phyloP scores from a whole-genome alignment of 2,113 vertebrate genomes.

The Thunnus thynnus region DNA sequence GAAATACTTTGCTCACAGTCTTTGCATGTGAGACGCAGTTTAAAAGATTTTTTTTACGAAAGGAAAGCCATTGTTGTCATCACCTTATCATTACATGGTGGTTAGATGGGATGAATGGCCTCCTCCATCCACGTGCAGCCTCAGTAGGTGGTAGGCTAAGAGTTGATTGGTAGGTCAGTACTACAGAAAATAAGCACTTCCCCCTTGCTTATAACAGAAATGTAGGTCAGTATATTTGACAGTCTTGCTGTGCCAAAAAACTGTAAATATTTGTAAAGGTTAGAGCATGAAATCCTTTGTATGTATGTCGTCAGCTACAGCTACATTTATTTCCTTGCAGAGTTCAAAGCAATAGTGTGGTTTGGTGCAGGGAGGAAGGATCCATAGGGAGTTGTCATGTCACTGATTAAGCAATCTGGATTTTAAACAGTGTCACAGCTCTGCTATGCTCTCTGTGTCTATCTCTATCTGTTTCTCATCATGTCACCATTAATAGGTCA shows the following conservation, averaged over 20 bases:
- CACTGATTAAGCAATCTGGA: slow-evolving; percentile 24
- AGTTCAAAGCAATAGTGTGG: slow-evolving; percentile 27
- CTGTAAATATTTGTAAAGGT: slow-evolving; percentile 1
- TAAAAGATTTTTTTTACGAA: not conserved
- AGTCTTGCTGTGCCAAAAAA: not conserved
- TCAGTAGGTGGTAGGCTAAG: too few relatives aligned
- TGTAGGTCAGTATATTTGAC: not conserved
- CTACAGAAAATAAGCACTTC: not conserved
- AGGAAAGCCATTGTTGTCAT: not conserved
- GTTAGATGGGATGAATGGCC: not conserved
- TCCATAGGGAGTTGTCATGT: slow-evolving; percentile 40
- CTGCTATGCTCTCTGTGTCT: slow-evolving; percentile 11
- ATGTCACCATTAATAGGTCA: not conserved
- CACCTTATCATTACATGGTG: not conserved
- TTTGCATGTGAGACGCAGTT: not conserved
- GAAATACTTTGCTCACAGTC: not conserved
- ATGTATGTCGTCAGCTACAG: slow-evolving; percentile 9
- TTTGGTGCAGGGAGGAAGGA: slow-evolving; percentile 21
- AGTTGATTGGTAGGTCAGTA: not conserved
- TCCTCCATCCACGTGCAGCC: not conserved
- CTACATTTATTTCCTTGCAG: slow-evolving; percentile 9
- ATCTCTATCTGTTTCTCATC: not conserved
- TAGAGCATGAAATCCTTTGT: slow-evolving; percentile 7
- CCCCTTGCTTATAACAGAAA: too few relatives aligned
- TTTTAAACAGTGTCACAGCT: slow-evolving; percentile 22